A percentile compares a stretch with the other conserved stretches of the same genome.
Evolutionary conservation across 2,888 invertebrate genomes (phyloP).

Genomic region (Eustalomyia histrio): DNA sequence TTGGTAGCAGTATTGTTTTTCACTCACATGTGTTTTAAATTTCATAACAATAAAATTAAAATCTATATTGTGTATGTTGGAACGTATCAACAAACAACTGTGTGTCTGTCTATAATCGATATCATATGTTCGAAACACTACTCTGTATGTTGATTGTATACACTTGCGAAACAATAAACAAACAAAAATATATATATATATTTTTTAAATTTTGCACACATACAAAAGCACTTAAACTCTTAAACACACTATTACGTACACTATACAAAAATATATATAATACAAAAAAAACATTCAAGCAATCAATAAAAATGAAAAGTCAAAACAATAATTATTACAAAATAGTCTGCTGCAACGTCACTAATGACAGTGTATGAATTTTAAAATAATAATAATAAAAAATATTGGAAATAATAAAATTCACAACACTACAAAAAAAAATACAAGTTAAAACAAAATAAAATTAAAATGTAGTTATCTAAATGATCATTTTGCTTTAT

Average conservation of each 20-base stretch:
- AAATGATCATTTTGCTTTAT: not conserved
- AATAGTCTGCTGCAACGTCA: conserved; percentile 49
- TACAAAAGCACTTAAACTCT: conserved; percentile 6
- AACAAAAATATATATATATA: conserved; percentile 14
- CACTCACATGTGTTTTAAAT: conserved; percentile 51
- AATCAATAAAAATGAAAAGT: conserved; percentile 53
- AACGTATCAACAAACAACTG: conserved; percentile 29
- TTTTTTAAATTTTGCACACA: conserved; percentile 6
- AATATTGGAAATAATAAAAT: conserved; percentile 28
- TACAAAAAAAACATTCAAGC: conserved; percentile 23
- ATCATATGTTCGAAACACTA: conserved; percentile 44
- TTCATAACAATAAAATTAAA: conserved; percentile 40
- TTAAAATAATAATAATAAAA: conserved; percentile 33
- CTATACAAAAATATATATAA: not conserved
- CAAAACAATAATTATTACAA: conserved; percentile 54
- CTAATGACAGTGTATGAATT: conserved; percentile 54
- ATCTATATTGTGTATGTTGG: not conserved
- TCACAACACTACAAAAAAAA: conserved; percentile 54
- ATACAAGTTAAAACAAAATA: conserved; percentile 5
- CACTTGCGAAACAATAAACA: conserved; percentile 46
- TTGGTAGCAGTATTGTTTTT: conserved; percentile 10
- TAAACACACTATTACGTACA: not conserved
- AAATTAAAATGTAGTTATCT: not conserved
- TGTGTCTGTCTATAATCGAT: conserved; percentile 48
- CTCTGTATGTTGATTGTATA: conserved; percentile 9